Conservation (phyloP, 2,113 vertebrate genomes). For the Daboia siamensis region DNA sequence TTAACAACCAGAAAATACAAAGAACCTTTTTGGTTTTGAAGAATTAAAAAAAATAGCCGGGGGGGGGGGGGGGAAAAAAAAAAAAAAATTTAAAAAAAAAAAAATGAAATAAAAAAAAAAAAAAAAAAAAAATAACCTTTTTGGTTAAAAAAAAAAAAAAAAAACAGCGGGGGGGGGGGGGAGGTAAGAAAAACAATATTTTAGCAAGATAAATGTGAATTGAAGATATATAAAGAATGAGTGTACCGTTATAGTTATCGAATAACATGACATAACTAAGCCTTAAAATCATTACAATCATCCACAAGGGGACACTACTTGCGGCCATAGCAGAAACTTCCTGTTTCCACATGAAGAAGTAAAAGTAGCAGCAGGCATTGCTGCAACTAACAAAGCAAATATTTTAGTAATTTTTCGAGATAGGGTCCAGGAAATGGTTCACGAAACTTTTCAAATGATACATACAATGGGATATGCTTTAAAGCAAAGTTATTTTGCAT, state of each 20-base stretch:
- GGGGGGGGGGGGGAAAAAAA: neutral
- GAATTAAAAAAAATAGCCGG: conserved; percentile 6
- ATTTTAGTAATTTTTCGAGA: conserved; percentile 12
- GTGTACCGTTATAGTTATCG: conserved; percentile 1
- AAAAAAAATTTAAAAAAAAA: too few species aligned
- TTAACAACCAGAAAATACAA: conserved; percentile 12
- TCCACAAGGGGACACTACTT: conserved; percentile 58
- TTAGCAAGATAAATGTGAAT: conserved; percentile 30
- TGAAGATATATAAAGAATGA: conserved; percentile 27
- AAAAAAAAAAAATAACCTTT: too few species aligned
- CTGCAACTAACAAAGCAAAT: conserved; percentile 14
- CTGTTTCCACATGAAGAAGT: conserved; percentile 15
- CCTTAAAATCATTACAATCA: conserved; percentile 24
- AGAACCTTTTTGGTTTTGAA: conserved; percentile 31
- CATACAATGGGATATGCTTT: neutral
- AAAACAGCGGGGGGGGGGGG: too few species aligned
- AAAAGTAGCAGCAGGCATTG: conserved; percentile 36
- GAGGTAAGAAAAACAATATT: conserved; percentile 1
- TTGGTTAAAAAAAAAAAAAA: too few species aligned
- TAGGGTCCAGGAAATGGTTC: neutral
- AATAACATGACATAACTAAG: conserved; percentile 10
- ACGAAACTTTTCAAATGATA: neutral
- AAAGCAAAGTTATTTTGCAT: neutral
- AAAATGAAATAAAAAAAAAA: too few species aligned
- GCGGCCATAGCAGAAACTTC: conserved; percentile 38